phyloP scores from a whole-genome alignment of 2,888 invertebrate species.

The Polymixis flavicincta region DNA sequence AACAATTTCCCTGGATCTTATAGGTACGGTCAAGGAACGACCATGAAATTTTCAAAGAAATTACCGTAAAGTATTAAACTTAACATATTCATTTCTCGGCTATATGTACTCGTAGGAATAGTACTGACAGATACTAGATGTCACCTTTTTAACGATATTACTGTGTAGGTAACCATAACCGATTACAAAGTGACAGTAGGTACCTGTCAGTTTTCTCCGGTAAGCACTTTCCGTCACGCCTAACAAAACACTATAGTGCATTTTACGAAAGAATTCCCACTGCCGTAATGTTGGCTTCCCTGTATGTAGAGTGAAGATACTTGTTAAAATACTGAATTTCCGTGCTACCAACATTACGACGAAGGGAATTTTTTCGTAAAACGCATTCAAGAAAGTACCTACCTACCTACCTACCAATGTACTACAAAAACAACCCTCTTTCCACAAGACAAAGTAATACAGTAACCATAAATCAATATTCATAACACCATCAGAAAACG shows the following conservation, averaged over 20 bases:
- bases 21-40: neutral
- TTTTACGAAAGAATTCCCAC: too few relatives aligned
- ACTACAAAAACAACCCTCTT: neutral
- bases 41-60: too few relatives aligned
- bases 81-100: too few relatives aligned
- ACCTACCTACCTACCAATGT: neutral
- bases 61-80: too few relatives aligned
- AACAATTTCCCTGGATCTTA: neutral
- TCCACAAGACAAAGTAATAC: constrained; percentile 7
- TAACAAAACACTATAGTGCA: neutral
- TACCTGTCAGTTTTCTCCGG: neutral
- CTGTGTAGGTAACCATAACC: too few relatives aligned
- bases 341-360: too few relatives aligned
- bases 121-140: neutral
- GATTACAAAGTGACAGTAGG: neutral
- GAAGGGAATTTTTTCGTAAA: neutral
- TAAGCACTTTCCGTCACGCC: neutral
- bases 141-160: neutral
- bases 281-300: too few relatives aligned
- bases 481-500: constrained; percentile 43
- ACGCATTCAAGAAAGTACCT: neutral
- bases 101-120: too few relatives aligned
- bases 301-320: too few relatives aligned
- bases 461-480: constrained; percentile 30
- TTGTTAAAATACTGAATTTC: too few relatives aligned